These are phyloP conservation scores for Acrobeloides nanus DNA, from an alignment of 2,888 invertebrate genomes.

Conservation along the genomic window DNA sequence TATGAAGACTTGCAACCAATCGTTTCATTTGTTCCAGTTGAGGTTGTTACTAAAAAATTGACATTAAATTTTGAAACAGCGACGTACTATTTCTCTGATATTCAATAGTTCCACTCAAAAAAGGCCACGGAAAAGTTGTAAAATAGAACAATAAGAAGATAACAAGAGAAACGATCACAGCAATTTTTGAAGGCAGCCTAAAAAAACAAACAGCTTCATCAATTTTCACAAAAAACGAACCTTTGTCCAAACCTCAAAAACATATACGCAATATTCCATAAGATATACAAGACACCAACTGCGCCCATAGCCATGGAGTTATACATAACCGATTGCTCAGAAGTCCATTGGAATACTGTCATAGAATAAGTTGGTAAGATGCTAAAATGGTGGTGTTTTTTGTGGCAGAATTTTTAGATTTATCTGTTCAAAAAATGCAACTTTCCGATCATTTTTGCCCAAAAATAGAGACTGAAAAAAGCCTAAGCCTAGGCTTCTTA, in stretches of 20 bases:
- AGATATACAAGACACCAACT: conserved; percentile 21
- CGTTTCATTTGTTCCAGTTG: conserved; percentile 4
- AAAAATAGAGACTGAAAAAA: conserved; percentile 4
- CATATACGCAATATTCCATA: conserved; percentile 24
- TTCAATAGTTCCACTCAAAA: conserved; percentile 25
- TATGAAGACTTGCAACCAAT: conserved; percentile 21
- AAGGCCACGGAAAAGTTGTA: conserved; percentile 34
- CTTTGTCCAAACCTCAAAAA: conserved; percentile 24
- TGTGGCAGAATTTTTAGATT: too few species aligned
- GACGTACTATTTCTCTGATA: conserved; percentile 9
- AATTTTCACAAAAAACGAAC: conserved; percentile 6
- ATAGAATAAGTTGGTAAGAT: conserved; percentile 24
- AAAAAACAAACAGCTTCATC: conserved; percentile 2
- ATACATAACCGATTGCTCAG: conserved; percentile 20
- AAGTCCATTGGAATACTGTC: conserved; percentile 30
- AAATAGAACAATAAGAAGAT: conserved; percentile 28
- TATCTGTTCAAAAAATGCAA: conserved; percentile 3
- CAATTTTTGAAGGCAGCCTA: conserved; percentile 21
- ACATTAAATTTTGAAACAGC: neutral
- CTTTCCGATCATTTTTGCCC: conserved; percentile 7
- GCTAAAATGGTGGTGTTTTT: too few species aligned
- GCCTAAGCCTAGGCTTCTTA: too few species aligned
- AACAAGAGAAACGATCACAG: conserved; percentile 16
- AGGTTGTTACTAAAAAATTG: neutral
- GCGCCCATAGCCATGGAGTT: conserved; percentile 19